Evolutionary conservation across 1,140 invertebrate genomes (phyloP), one percentile per base, ranked within the genome.

Genomic region (Plutomurus gul): DNA sequence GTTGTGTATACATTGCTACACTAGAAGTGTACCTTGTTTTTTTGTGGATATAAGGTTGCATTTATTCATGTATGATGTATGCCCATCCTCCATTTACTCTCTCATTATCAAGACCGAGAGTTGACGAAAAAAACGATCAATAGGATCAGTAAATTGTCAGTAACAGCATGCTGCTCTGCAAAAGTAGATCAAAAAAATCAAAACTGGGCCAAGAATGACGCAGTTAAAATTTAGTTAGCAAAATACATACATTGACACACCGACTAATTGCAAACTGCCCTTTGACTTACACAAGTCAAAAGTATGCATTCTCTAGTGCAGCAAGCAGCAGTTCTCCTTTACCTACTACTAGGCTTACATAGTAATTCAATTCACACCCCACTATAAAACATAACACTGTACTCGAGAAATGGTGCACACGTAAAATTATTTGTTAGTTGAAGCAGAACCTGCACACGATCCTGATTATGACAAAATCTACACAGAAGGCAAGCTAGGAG

Each of bases 171-270:
- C 16, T 65, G n/a, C n/a, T n/a, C n/a, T n/a, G 56, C 13, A 65
- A 65, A 65, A 65, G 56, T 65, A 65, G 56, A 65, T 65, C 56
- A 65, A 65, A 65, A 65, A 65, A 65, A 33, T 33, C 27, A 65
- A 60, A 65, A 30, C 56, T 65, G 36, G 56, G 56, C 27, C 56
- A 65, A 65, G 27, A n/a, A n/a, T 27, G 56, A 60, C 51, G 27
- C 25, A 60, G 51, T 65, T 65, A 65, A n/a, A 30, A 60, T n/a
- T 43, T 13, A 33, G 51, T 33, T 33, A 30, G 27, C 56, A 30
- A 65, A 65, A 65, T 16, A 65, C 56, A 65, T 36, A 4, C 36
- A 30, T 65, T n/a, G n/a, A 13, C 51, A 47, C 18, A 65, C 6
- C 56, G 25, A 30, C 27, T 65, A 65, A 65, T 65, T 65, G 30